A percentile compares a stretch with the other conserved stretches of the same genome.
These are phyloP conservation scores for Stenichneumon culpator DNA, from an alignment of 2,888 invertebrate species.

Conservation along the genomic window DNA sequence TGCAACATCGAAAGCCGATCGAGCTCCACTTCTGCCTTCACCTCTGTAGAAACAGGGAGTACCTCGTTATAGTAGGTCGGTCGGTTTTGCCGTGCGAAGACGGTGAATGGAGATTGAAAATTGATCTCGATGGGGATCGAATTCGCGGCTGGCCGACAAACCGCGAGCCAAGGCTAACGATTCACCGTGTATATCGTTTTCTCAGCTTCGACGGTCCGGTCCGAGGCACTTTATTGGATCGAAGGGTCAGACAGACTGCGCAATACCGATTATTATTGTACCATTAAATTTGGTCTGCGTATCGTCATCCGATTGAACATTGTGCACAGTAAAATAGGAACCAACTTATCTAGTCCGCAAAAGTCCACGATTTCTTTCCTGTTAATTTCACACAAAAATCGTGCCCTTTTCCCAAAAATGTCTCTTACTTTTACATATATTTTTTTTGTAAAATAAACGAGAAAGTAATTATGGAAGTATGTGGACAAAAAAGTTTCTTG, in stretches of 20 bases:
- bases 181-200: slow-evolving; percentile 30
- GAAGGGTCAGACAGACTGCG: slow-evolving; percentile 24
- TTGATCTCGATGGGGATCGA: slow-evolving; percentile 63
- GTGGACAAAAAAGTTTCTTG: too few species aligned
- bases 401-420: too few species aligned
- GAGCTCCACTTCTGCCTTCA: not conserved
- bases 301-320: not conserved
- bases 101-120: slow-evolving; percentile 59
- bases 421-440: too few species aligned
- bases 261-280: slow-evolving; percentile 30
- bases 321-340: too few species aligned
- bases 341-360: too few species aligned
- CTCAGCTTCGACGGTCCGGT: not conserved
- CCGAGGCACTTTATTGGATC: slow-evolving; percentile 29
- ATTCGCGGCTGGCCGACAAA: slow-evolving; percentile 67
- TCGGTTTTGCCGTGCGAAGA: slow-evolving; percentile 17
- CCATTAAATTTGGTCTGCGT: not conserved
- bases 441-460: too few species aligned
- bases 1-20: slow-evolving; percentile 23
- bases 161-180: slow-evolving; percentile 63
- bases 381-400: not conserved
- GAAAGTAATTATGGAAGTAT: too few species aligned
- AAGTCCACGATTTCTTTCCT: too few species aligned
- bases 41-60: not conserved
- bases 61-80: not conserved